Percentiles rank a stretch among this genome's conserved stretches.
Conservation (phyloP, 2,888 invertebrate genomes). For the Pristionchus maxplancki region DNA sequence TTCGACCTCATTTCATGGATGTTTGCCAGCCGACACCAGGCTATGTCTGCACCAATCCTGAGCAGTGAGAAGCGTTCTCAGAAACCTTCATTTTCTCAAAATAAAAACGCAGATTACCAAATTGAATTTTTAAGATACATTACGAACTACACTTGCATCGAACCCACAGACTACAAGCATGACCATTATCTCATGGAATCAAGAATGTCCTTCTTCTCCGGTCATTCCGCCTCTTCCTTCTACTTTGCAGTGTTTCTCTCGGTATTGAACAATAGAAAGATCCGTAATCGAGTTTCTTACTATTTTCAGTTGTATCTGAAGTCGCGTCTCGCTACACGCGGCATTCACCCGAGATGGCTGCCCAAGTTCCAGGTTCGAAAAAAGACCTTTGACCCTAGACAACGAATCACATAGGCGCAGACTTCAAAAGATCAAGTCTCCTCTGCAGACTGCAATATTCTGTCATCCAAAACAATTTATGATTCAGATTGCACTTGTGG, state of each 20-base stretch:
- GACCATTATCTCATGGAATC: slow-evolving; percentile 55
- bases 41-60: slow-evolving; percentile 54
- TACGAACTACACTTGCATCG: slow-evolving; percentile 10
- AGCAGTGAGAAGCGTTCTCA: background rate
- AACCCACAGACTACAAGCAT: background rate
- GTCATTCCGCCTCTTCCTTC: slow-evolving; percentile 65
- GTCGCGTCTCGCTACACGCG: slow-evolving; percentile 58
- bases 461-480: background rate
- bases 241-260: slow-evolving; percentile 64
- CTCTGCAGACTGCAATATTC: background rate
- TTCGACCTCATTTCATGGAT: slow-evolving; percentile 93
- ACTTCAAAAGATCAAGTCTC: background rate
- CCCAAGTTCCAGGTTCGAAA: background rate
- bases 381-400: too few species aligned
- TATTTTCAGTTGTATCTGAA: slow-evolving; percentile 65
- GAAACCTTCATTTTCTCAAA: too few species aligned
- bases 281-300: background rate
- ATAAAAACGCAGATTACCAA: too few species aligned
- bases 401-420: background rate
- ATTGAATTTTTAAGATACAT: background rate
- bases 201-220: slow-evolving; percentile 68
- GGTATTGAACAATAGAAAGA: slow-evolving; percentile 47
- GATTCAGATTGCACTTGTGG: slow-evolving; percentile 30
- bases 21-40: slow-evolving; percentile 85
- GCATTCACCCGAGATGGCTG: slow-evolving; percentile 54